Percentiles rank a stretch among this genome's conserved stretches.
These are phyloP conservation scores for Bemisia tabaci DNA, from an alignment of 1,140 invertebrate species.

Conservation along the genomic window DNA sequence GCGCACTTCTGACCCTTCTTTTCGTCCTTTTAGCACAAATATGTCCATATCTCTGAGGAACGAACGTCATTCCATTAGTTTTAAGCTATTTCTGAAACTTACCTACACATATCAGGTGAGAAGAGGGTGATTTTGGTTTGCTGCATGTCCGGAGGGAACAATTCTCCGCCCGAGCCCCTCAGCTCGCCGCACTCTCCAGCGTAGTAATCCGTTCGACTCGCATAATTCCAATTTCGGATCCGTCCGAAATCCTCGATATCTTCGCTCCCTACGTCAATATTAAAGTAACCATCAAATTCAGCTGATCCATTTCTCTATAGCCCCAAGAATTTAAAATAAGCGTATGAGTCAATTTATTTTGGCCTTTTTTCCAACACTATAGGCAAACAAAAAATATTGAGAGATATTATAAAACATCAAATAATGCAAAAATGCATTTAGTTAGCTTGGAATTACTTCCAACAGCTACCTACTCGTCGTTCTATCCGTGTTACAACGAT, in stretches of 20 bases:
- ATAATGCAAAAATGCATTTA: too few species aligned
- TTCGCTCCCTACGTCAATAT: conserved; percentile 50
- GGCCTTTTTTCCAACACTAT: conserved; percentile 2
- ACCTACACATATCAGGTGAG: conserved; percentile 52
- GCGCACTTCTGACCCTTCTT: too few species aligned
- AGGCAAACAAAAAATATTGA: neutral
- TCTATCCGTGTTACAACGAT: too few species aligned
- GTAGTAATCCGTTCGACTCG: conserved; percentile 42
- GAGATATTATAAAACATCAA: too few species aligned
- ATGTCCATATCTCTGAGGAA: too few species aligned
- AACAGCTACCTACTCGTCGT: too few species aligned
- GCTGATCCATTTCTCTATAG: conserved; percentile 55
- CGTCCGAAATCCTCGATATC: conserved; percentile 45
- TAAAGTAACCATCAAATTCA: conserved; percentile 53
- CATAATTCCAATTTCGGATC: conserved; percentile 51
- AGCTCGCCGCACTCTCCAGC: conserved; percentile 39
- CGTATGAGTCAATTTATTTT: neutral
- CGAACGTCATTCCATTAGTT: too few species aligned
- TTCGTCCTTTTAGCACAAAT: too few species aligned
- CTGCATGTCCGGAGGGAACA: conserved; percentile 47
- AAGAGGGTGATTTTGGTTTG: conserved; percentile 41
- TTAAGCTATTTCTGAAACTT: too few species aligned
- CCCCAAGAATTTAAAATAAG: conserved; percentile 3
- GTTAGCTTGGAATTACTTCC: too few species aligned
- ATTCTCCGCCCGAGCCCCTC: conserved; percentile 58